These are phyloP conservation scores for Tipula confusa DNA, from an alignment of 2,888 invertebrate genomes.

Conservation along the genomic window DNA sequence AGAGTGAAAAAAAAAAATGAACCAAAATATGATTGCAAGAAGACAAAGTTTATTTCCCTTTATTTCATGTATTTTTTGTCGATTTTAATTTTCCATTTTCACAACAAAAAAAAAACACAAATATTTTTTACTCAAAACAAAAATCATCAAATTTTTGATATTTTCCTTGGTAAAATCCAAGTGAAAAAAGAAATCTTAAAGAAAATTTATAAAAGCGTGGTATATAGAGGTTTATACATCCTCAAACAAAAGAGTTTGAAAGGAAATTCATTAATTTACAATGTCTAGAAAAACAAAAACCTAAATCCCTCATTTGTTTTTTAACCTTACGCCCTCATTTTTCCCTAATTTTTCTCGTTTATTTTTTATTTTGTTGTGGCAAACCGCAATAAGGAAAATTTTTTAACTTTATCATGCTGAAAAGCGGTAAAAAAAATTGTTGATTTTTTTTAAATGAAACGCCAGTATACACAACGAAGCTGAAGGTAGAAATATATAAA, in stretches of 20 bases:
- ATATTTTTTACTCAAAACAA: not conserved
- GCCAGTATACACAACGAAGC: too few species aligned
- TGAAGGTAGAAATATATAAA: too few species aligned
- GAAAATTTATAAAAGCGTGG: not conserved
- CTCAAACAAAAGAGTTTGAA: not conserved
- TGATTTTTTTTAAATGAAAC: too few species aligned
- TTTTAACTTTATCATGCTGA: not conserved
- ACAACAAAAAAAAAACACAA: not conserved
- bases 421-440: not conserved
- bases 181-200: not conserved
- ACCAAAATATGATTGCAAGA: not conserved
- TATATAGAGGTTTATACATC: too few species aligned
- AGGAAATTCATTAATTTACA: slow-evolving; percentile 25
- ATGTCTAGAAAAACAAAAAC: not conserved
- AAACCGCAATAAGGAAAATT: not conserved
- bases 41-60: not conserved
- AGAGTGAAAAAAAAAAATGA: not conserved
- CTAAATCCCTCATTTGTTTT: slow-evolving; percentile 3
- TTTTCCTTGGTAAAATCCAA: not conserved
- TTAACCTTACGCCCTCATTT: not conserved
- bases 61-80: not conserved
- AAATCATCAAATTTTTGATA: not conserved
- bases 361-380: not conserved
- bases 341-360: not conserved
- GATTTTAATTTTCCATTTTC: slow-evolving; percentile 20